Percentiles rank a stretch among this genome's conserved stretches.
Evolutionary conservation across 1,140 invertebrate genomes (phyloP).

Genomic region (Cherax destructor): DNA sequence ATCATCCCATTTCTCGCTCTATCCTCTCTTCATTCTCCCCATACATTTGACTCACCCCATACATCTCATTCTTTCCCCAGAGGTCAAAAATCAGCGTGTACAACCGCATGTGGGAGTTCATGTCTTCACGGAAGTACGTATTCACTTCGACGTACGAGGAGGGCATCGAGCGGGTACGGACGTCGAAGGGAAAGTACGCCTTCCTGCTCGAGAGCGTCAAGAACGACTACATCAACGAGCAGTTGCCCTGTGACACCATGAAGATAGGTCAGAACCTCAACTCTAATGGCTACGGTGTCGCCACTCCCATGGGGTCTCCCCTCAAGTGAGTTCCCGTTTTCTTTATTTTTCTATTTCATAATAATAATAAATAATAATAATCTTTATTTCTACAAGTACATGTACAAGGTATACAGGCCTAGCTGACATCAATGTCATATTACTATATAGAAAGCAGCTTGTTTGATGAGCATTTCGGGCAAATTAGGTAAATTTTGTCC

Average conservation of each 20-base stretch:
- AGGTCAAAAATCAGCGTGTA: slow-evolving; percentile 92
- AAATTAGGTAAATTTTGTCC: no score
- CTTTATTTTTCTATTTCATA: no score
- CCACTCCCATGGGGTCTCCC: slow-evolving; percentile 91
- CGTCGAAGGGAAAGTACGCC: slow-evolving; percentile 90
- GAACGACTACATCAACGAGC: slow-evolving; percentile 95
- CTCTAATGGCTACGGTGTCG: slow-evolving; percentile 95
- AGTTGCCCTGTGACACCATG: slow-evolving; percentile 96
- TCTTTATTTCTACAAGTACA: no score
- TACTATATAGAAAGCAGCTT: no score
- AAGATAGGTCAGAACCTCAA: slow-evolving; percentile 94
- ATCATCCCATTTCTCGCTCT: background rate
- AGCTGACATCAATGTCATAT: no score
- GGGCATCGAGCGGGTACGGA: slow-evolving; percentile 87
- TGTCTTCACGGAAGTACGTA: slow-evolving; percentile 89
- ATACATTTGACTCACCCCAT: no score
- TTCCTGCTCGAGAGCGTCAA: slow-evolving; percentile 94
- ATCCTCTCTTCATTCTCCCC: slow-evolving; percentile 45
- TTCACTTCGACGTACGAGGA: slow-evolving; percentile 90
- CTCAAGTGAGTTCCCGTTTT: slow-evolving; percentile 82
- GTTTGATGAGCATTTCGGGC: no score
- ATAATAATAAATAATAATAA: no score
- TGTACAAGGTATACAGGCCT: no score
- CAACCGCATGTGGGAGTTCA: slow-evolving; percentile 95
- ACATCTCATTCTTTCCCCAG: slow-evolving; percentile 77